Evolutionary conservation across 1,140 invertebrate genomes (phyloP), one percentile per base, ranked within the genome.

Genomic region (Platyscapa corneri): DNA sequence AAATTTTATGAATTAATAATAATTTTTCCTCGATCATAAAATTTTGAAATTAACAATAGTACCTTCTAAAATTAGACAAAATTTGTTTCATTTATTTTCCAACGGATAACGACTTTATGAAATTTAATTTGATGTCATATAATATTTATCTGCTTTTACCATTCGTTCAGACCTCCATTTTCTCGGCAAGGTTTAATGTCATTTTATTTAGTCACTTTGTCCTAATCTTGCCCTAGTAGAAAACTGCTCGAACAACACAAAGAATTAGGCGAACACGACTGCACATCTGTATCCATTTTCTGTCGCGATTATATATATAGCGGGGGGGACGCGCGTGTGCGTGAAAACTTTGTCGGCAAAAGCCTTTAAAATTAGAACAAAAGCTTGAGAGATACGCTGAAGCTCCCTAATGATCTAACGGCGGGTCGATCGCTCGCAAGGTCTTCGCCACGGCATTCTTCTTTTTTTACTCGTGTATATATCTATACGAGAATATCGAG

Each of bases 361-460:
- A 78, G 34, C 18, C 64, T 84, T 78, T 78, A 84, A 84, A 84
- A 78, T 84, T 84, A 78, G 83, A 84, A 84, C 75, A 79, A 79
- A 84, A 84, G 83, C 76, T 60, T 53, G 20, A 65, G 56, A n/a
- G 30, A 60, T 32, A 1, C 27, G 34, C 53, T 64, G 53, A 83
- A 83, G 75, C 46, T 79, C 42, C 12, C 76, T 78, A 84, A 84
- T 84, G 83, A 72, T 78, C 75, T 53, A 42, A 65, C 70, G 34
- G 49, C 39, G 32, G 60, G 75, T 79, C 42, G 67, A 67, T 78
- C 74, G 64, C 8, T 53, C 64, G 75, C 75, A 76, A 70, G 75
- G 42, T 65, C 60, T 23, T 60, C 37, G 82, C 39, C 72, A 8
- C 75, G 1, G 16, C n/a, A 16, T 18, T 74, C 34, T 46, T 27